Percentiles rank a stretch among this genome's conserved stretches.
Evolutionary conservation across 1,140 invertebrate species (phyloP).

Genomic region (Leptinotarsa lineolata): DNA sequence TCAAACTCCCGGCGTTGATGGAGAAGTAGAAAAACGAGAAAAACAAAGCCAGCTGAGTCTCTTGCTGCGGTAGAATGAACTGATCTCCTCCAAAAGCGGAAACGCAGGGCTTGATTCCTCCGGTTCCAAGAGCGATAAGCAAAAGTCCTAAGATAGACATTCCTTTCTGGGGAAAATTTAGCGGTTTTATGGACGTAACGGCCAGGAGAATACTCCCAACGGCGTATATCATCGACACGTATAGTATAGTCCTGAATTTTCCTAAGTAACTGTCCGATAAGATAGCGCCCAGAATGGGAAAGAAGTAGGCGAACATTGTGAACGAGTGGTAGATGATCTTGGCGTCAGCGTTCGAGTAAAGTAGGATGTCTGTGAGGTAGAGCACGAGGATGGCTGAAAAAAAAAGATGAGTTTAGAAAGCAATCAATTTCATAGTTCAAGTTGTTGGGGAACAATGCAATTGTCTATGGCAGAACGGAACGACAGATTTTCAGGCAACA

Average conservation of each 20-base stretch:
- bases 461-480: too few relatives aligned
- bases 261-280: constrained; percentile 86
- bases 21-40: constrained; percentile 95
- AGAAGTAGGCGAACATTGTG: constrained; percentile 83
- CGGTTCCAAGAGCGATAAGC: constrained; percentile 87
- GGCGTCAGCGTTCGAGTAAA: constrained; percentile 67
- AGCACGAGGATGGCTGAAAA: constrained; percentile 80
- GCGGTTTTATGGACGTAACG: constrained; percentile 65
- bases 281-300: constrained; percentile 84
- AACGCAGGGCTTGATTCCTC: constrained; percentile 97
- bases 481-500: too few relatives aligned
- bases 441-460: too few relatives aligned
- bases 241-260: constrained; percentile 87
- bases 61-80: constrained; percentile 80
- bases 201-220: constrained; percentile 82
- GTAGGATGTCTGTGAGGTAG: constrained; percentile 74
- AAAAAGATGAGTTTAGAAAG: constrained; percentile 8
- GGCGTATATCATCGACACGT: constrained; percentile 85
- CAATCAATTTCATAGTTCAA: too few relatives aligned
- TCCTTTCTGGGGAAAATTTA: constrained; percentile 57
- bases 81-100: constrained; percentile 97
- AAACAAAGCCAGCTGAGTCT: constrained; percentile 76
- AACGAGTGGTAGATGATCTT: constrained; percentile 86
- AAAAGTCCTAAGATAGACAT: constrained; percentile 79
- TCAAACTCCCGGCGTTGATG: constrained; percentile 89